Evolutionary conservation across 2,888 invertebrate species (phyloP).

Genomic region (Clivina fossor): DNA sequence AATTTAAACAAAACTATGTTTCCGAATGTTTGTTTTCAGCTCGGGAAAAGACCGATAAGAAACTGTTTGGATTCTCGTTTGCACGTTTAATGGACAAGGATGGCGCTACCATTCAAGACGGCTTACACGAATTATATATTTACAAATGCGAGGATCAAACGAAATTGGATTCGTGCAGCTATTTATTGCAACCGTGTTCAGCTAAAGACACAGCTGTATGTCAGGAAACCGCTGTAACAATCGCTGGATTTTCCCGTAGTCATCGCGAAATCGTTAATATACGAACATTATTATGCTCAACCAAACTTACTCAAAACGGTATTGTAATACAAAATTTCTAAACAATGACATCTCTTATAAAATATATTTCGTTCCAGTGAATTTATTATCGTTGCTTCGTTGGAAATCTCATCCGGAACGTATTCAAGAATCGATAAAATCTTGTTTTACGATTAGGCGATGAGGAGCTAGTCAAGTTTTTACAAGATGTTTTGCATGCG

Average conservation of each 20-base stretch:
- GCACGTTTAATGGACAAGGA: slow-evolving; percentile 87
- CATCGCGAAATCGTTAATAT: slow-evolving; percentile 83
- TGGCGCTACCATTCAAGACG: slow-evolving; percentile 86
- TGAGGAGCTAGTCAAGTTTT: slow-evolving; percentile 91
- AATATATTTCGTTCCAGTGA: too few species aligned
- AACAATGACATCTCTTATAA: too few species aligned
- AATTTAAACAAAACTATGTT: too few species aligned
- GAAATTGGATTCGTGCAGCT: slow-evolving; percentile 67
- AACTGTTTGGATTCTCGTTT: slow-evolving; percentile 89
- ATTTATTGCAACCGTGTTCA: slow-evolving; percentile 66
- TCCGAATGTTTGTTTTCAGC: slow-evolving; percentile 57
- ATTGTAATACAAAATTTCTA: too few species aligned
- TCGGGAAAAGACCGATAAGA: slow-evolving; percentile 86
- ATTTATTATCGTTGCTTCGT: slow-evolving; percentile 83
- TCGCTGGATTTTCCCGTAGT: slow-evolving; percentile 69
- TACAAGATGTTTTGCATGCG: slow-evolving; percentile 92
- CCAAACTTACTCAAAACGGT: slow-evolving; percentile 96
- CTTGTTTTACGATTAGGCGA: slow-evolving; percentile 80
- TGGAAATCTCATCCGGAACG: slow-evolving; percentile 90
- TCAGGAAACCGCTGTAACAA: slow-evolving; percentile 53
- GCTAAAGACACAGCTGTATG: slow-evolving; percentile 64
- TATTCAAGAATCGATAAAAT: slow-evolving; percentile 81
- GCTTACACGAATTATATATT: slow-evolving; percentile 84
- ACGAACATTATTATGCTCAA: slow-evolving; percentile 85
- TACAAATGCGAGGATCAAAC: slow-evolving; percentile 88